Conservation (phyloP, 2,888 invertebrate genomes). For the Chymomyza amoena region DNA sequence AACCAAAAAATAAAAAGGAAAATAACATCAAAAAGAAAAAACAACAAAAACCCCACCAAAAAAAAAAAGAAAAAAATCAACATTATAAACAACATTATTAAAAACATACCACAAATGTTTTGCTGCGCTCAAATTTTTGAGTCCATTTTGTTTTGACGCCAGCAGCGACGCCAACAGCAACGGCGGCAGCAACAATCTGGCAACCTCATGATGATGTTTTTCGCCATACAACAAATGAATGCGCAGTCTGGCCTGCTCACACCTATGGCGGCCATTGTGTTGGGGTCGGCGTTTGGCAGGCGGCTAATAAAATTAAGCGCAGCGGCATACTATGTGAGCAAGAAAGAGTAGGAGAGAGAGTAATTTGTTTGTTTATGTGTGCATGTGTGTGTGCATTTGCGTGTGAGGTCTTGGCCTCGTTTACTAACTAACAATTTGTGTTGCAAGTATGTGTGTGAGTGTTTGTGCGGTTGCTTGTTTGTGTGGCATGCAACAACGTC, state of each 20-base stretch:
- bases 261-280: conserved; percentile 9
- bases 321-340: conserved; percentile 19
- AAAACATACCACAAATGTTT: conserved; percentile 76
- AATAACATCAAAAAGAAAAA: conserved; percentile 15
- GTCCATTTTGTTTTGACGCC: conserved; percentile 71
- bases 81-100: conserved; percentile 73
- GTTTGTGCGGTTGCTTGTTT: conserved; percentile 7
- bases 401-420: conserved; percentile 16
- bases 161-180: not conserved
- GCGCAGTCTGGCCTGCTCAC: conserved; percentile 31
- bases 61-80: conserved; percentile 39
- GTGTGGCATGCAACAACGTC: conserved; percentile 39
- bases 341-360: not conserved
- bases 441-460: not conserved
- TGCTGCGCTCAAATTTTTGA: conserved; percentile 67
- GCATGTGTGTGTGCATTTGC: conserved; percentile 10
- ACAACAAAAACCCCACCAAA: conserved; percentile 2
- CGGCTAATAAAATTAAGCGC: conserved; percentile 66
- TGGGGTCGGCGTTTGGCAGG: conserved; percentile 4
- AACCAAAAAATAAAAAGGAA: conserved; percentile 15
- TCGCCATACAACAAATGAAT: conserved; percentile 46
- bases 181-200: conserved; percentile 3
- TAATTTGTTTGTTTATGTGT: conserved; percentile 13
- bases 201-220: conserved; percentile 57
- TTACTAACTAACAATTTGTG: conserved; percentile 17